Evolutionary conservation across 2,888 invertebrate genomes (phyloP), one percentile per base, ranked within the genome.

Genomic region (Koerneria pararmatus): DNA sequence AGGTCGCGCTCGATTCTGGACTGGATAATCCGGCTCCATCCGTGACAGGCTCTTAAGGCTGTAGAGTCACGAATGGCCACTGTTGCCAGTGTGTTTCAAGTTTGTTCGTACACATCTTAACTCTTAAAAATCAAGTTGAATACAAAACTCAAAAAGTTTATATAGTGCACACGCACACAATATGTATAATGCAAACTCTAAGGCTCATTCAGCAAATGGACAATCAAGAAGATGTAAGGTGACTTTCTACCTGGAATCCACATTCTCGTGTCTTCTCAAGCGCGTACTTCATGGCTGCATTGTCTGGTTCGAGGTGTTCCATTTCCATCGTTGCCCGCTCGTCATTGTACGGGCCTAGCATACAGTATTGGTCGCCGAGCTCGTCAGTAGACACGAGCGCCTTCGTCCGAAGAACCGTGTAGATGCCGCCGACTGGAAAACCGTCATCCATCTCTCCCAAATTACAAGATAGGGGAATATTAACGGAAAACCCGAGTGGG

Each of bases 371-470:
- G 97, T 97, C 95, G 0, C 98, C 98, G 88, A 97, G 89, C 86
- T 99, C 98, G 83, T 95, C 95, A 0, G 92, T 92, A 0, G 94
- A 94, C 0, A 95, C 91, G 81, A 90, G 93, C 0, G 98, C 95
- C 85, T 99, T 99, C 0, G 95, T 95, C 75, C 95, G 88, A 73
- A 99, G 94, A 0, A 99, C 98, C 0, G 97, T 98, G 85, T 99
- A 98, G 82, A 99, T 99, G 29, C 98, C 98, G 41, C 98, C 98
- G 78, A 99, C 98, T 93, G 85, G 32, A 87, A 71, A n/a, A 62
- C 22, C 11, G 46, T 41, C 46, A 41, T 11, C n/a, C 11, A n/a
- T 11, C n/a, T 11, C 11, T 15, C 46, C 11, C 11, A 41, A 41
- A n/a, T 15, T 11, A 41, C n/a, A 41, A 41, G 11, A 11, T 15